phyloP scores from a whole-genome alignment of 2,888 invertebrate genomes.

The Autographa pulchrina region DNA sequence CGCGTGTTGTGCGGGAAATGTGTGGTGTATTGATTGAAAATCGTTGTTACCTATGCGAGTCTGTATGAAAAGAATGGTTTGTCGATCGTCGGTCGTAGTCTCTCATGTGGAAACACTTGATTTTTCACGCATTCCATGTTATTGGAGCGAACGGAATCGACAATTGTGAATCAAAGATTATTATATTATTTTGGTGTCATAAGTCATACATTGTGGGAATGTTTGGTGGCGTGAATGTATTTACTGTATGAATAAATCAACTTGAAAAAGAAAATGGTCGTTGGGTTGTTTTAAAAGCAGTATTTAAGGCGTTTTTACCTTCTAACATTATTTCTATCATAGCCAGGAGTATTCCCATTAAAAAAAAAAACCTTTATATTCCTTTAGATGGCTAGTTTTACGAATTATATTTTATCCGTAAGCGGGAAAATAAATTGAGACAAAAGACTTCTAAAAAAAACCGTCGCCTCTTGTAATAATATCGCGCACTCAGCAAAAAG shows the following conservation, averaged over 20 bases:
- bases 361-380: too few species aligned
- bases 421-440: background rate
- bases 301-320: too few species aligned
- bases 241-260: too few species aligned
- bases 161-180: conserved; percentile 47
- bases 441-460: background rate
- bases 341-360: too few species aligned
- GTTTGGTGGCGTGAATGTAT: background rate
- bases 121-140: conserved; percentile 52
- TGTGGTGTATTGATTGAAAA: conserved; percentile 70
- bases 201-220: conserved; percentile 11
- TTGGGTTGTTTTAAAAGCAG: too few species aligned
- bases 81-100: conserved; percentile 35
- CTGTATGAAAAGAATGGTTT: conserved; percentile 52
- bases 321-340: too few species aligned
- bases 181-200: conserved; percentile 39
- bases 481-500: background rate
- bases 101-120: conserved; percentile 56
- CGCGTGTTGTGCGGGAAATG: conserved; percentile 65
- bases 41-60: conserved; percentile 57
- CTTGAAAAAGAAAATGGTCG: too few species aligned
- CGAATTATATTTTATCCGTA: too few species aligned
- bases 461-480: background rate
- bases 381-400: too few species aligned
- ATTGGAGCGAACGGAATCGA: conserved; percentile 45